Evolutionary conservation across 1,140 invertebrate species (phyloP).

Genomic region (Eciton burchellii): DNA sequence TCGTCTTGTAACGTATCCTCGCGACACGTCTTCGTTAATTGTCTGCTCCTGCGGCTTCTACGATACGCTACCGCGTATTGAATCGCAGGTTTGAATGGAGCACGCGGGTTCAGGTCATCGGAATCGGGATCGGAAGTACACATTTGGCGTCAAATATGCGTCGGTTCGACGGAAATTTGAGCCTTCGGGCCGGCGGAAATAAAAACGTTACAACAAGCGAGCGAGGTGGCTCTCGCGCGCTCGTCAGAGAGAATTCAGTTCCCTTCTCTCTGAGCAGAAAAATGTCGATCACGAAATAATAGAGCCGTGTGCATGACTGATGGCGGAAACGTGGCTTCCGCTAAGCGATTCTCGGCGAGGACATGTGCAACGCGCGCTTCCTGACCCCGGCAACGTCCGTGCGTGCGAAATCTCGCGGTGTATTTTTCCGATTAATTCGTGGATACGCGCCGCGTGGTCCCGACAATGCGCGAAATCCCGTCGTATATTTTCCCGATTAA

Average conservation of each 20-base stretch:
- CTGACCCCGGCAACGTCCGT: constrained; percentile 42
- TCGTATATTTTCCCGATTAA: constrained; percentile 55
- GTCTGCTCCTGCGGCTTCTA: background rate
- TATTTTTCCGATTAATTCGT: constrained; percentile 59
- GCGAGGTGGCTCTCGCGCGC: constrained; percentile 37
- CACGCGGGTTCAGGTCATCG: background rate
- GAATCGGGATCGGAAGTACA: background rate
- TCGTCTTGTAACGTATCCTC: background rate
- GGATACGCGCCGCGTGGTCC: constrained; percentile 44
- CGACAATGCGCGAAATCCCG: constrained; percentile 54
- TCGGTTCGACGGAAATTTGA: constrained; percentile 34
- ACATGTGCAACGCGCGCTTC: constrained; percentile 18
- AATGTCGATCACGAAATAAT: constrained; percentile 66
- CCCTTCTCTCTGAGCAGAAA: constrained; percentile 32
- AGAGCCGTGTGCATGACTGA: constrained; percentile 60
- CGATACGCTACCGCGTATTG: too few species aligned
- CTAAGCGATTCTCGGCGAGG: constrained; percentile 54
- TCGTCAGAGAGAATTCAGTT: constrained; percentile 17
- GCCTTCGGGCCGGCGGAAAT: constrained; percentile 19
- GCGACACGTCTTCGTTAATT: background rate
- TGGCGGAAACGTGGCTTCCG: constrained; percentile 49
- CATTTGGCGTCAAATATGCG: constrained; percentile 43
- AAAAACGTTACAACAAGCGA: constrained; percentile 48
- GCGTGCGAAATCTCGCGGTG: constrained; percentile 46
- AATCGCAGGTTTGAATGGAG: too few species aligned